Percentiles rank a stretch among this genome's conserved stretches.
phyloP scores from a whole-genome alignment of 2,888 invertebrate genomes.

The Frankliniella intonsa region DNA sequence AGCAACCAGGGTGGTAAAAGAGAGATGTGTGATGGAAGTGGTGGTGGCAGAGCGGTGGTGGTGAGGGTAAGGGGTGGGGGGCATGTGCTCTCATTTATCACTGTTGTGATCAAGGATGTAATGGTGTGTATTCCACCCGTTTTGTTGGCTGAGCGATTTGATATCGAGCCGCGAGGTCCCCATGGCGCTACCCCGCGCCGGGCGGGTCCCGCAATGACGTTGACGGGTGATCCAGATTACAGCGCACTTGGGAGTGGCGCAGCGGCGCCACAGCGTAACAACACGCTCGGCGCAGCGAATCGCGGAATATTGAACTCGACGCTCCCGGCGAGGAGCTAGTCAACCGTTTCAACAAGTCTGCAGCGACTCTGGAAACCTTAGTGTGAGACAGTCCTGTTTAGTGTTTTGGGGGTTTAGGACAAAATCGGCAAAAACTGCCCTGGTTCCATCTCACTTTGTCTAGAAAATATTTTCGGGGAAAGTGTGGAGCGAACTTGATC shows the following conservation, averaged over 20 bases:
- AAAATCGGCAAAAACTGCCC: too few relatives aligned
- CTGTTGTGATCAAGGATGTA: slow-evolving; percentile 11
- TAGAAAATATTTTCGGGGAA: too few relatives aligned
- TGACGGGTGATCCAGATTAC: slow-evolving; percentile 8
- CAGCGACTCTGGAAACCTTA: too few relatives aligned
- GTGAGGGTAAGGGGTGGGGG: background rate
- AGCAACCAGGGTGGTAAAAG: background rate
- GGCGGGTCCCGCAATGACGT: background rate
- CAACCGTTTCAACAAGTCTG: too few relatives aligned
- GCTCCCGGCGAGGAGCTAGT: too few relatives aligned
- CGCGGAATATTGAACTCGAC: too few relatives aligned
- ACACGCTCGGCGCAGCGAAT: background rate
- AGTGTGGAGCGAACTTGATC: too few relatives aligned
- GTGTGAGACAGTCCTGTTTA: too few relatives aligned
- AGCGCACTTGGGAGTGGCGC: background rate
- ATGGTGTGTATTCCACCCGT: background rate
- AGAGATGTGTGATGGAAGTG: background rate
- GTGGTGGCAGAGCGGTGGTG: background rate
- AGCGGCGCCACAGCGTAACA: too few relatives aligned
- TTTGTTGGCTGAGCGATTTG: slow-evolving; percentile 1
- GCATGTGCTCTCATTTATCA: background rate
- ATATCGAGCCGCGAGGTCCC: background rate
- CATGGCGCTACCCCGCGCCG: background rate
- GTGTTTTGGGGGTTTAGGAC: too few relatives aligned
- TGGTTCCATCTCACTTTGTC: too few relatives aligned